Conservation (phyloP, 2,797 vertebrate species). For the Florisuga fusca region DNA sequence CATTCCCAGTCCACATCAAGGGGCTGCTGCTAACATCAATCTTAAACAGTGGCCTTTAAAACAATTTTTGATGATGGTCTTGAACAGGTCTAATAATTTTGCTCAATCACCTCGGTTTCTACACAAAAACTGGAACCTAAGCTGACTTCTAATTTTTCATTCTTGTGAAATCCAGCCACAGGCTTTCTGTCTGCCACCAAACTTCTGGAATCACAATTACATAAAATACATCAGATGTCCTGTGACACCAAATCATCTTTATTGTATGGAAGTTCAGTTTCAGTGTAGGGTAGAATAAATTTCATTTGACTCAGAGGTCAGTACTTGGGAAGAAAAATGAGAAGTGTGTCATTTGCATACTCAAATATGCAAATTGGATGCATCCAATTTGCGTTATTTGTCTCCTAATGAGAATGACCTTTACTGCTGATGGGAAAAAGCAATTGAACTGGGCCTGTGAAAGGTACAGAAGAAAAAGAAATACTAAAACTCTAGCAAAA, state of each 20-base stretch:
- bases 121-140: slow-evolving; percentile 38
- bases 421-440: slow-evolving; percentile 15
- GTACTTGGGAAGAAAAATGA: slow-evolving; percentile 51
- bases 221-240: slow-evolving; percentile 35
- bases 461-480: neutral
- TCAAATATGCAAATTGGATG: slow-evolving; percentile 32
- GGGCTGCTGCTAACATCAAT: slow-evolving; percentile 58
- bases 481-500: neutral
- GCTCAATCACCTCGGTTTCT: slow-evolving; percentile 59
- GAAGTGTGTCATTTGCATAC: neutral
- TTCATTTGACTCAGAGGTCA: slow-evolving; percentile 17
- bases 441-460: neutral
- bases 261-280: slow-evolving; percentile 23
- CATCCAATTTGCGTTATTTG: slow-evolving; percentile 32
- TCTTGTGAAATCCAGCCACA: slow-evolving; percentile 22
- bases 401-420: slow-evolving; percentile 44
- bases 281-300: slow-evolving; percentile 46
- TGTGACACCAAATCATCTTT: slow-evolving; percentile 46
- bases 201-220: slow-evolving; percentile 36
- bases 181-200: slow-evolving; percentile 37
- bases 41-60: slow-evolving; percentile 50
- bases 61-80: slow-evolving; percentile 58
- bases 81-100: slow-evolving; percentile 63
- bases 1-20: slow-evolving; percentile 66
- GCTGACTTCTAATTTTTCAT: slow-evolving; percentile 58